Evolutionary conservation across 2,888 invertebrate species (phyloP).

Genomic region (Phaedon cochleariae): DNA sequence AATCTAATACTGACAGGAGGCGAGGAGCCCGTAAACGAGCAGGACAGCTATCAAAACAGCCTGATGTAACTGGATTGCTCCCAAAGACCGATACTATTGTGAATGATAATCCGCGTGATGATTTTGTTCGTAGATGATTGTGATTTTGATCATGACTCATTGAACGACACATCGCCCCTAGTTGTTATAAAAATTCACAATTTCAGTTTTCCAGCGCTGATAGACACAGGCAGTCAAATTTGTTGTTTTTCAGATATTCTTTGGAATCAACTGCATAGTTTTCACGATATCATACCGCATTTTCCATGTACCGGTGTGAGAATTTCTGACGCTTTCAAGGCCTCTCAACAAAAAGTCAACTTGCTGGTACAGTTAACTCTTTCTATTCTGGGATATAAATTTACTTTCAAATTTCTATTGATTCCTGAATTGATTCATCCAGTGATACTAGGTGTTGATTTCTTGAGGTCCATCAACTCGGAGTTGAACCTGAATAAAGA

Average conservation of each 20-base stretch:
- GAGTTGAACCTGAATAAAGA: not conserved
- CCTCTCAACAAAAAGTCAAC: not conserved
- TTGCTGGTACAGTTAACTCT: no score
- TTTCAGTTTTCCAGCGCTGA: not conserved
- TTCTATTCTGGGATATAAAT: no score
- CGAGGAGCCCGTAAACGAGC: not conserved
- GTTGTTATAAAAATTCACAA: not conserved
- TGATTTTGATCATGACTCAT: not conserved
- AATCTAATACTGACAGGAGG: not conserved
- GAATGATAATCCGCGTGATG: not conserved
- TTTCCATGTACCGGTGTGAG: slow-evolving; percentile 8
- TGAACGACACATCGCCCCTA: not conserved
- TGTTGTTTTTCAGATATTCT: not conserved
- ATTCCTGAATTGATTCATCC: not conserved
- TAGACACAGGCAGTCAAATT: slow-evolving; percentile 2
- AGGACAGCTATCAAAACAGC: not conserved
- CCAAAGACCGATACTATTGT: not conserved
- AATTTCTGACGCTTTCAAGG: slow-evolving; percentile 13
- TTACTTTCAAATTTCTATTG: not conserved
- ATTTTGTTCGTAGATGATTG: not conserved
- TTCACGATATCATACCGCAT: not conserved
- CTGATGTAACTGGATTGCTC: not conserved
- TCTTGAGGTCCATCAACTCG: not conserved
- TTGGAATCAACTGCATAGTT: not conserved
- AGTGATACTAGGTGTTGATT: not conserved